These are phyloP conservation scores for Aelia acuminata DNA, from an alignment of 2,888 invertebrate species.

Conservation along the genomic window DNA sequence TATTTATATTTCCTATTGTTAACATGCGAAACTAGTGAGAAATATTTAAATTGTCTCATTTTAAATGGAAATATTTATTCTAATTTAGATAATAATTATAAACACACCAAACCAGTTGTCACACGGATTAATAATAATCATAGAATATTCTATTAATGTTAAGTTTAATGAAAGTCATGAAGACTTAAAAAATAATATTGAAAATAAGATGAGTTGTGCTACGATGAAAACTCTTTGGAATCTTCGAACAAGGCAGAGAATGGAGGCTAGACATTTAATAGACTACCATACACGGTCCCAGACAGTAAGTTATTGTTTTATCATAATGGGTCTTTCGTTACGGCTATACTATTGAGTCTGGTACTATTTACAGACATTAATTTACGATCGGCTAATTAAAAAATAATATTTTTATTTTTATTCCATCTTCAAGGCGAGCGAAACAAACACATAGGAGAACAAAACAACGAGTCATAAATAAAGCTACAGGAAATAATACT, in stretches of 20 bases:
- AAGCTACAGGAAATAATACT: no score
- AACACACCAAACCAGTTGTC: neutral
- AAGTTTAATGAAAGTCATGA: neutral
- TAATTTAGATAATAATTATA: neutral
- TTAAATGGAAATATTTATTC: neutral
- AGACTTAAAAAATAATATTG: neutral
- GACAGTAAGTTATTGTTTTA: neutral
- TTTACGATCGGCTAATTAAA: constrained; percentile 18
- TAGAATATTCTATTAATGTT: neutral
- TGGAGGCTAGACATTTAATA: neutral
- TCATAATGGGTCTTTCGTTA: constrained; percentile 11
- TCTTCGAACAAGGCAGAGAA: neutral
- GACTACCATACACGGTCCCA: neutral
- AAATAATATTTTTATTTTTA: neutral
- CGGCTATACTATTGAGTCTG: neutral
- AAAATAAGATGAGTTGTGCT: neutral
- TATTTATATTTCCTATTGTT: neutral
- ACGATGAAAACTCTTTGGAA: neutral
- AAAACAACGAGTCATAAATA: neutral
- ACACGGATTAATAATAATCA: neutral
- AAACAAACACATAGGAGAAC: neutral
- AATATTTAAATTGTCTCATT: neutral
- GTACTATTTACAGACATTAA: neutral
- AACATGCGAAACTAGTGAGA: neutral
- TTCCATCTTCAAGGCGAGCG: neutral